phyloP scores from a whole-genome alignment of 2,113 vertebrate genomes.

The Neomonachus schauinslandi region DNA sequence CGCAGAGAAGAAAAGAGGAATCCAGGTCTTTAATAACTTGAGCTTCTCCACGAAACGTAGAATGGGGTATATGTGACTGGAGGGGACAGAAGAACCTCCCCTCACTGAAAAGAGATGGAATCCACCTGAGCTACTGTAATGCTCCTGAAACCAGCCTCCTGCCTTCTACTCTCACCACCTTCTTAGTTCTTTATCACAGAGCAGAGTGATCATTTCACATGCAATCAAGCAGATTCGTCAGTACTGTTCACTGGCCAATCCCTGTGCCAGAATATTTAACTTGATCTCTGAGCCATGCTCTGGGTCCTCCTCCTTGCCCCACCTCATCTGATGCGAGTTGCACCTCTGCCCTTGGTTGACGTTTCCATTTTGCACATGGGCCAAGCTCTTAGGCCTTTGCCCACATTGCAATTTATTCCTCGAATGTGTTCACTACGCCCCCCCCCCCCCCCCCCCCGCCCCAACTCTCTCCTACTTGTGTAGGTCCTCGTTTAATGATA shows the following conservation, averaged over 20 bases:
- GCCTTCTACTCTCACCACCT: background rate
- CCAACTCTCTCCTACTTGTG: background rate
- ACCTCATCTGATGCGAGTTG: no score
- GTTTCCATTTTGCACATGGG: background rate
- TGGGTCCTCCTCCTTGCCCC: no score
- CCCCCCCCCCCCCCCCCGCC: background rate
- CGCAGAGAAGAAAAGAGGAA: background rate
- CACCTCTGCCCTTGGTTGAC: fast-evolving
- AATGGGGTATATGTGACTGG: background rate
- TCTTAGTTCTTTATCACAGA: background rate
- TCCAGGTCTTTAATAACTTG: background rate
- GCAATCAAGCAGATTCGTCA: background rate
- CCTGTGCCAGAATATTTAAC: background rate
- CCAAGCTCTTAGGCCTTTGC: background rate
- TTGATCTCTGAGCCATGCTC: background rate
- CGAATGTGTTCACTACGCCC: background rate
- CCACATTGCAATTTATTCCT: background rate
- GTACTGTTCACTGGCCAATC: background rate
- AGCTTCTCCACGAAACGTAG: background rate
- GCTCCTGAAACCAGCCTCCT: background rate
- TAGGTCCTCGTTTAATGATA: background rate
- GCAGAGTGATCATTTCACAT: background rate
- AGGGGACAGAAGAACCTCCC: background rate
- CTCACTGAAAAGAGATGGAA: background rate
- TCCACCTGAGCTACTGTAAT: no score